Evolutionary conservation across 1,140 invertebrate species (phyloP).

Genomic region (Cecropterus lyciades): DNA sequence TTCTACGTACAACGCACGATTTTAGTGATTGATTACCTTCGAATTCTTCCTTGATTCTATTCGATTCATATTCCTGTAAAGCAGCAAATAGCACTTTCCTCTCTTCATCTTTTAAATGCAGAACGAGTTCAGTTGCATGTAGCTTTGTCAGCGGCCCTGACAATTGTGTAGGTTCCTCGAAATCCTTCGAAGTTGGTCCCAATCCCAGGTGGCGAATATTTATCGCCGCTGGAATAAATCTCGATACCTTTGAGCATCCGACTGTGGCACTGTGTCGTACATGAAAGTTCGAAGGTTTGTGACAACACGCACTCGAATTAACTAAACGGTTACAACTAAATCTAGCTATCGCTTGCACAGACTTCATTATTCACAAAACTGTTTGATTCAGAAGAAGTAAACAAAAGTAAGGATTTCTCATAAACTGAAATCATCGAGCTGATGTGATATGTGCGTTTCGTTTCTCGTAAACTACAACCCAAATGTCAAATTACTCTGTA

Average conservation of each 20-base stretch:
- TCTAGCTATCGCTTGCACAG: constrained; percentile 51
- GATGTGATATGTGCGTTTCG: constrained; percentile 22
- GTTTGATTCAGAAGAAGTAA: constrained; percentile 27
- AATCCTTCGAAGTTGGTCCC: constrained; percentile 76
- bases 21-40: constrained; percentile 84
- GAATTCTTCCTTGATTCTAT: constrained; percentile 88
- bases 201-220: constrained; percentile 68
- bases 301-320: constrained; percentile 50
- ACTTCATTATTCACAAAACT: constrained; percentile 60
- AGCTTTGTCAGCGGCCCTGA: constrained; percentile 86
- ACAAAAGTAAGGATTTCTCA: constrained; percentile 24
- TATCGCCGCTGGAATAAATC: constrained; percentile 46
- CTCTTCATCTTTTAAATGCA: constrained; percentile 88
- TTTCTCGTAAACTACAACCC: constrained; percentile 8
- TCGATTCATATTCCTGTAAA: constrained; percentile 89
- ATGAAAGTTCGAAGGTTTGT: constrained; percentile 52
- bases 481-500: constrained; percentile 21
- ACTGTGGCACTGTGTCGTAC: constrained; percentile 61
- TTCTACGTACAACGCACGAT: constrained; percentile 1
- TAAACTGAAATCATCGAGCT: constrained; percentile 28
- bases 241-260: constrained; percentile 51
- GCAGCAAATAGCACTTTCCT: constrained; percentile 86
- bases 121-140: constrained; percentile 88
- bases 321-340: constrained; percentile 44
- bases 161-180: constrained; percentile 67